phyloP scores from a whole-genome alignment of 1,140 invertebrate genomes.

The Trissolcus basalis region DNA sequence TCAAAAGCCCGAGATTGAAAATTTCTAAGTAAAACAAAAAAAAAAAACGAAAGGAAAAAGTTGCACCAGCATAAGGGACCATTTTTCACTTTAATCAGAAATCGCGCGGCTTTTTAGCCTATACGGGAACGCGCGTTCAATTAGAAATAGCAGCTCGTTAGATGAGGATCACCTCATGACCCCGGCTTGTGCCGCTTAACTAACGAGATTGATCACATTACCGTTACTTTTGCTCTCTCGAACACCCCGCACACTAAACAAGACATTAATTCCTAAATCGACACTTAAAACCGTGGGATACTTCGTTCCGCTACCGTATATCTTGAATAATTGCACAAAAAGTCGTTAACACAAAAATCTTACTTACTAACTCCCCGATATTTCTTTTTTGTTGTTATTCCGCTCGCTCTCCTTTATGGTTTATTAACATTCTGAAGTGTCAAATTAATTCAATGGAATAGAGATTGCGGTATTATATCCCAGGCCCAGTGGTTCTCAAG shows the following conservation, averaged over 20 bases:
- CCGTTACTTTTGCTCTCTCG: conserved; percentile 29
- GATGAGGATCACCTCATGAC: conserved; percentile 27
- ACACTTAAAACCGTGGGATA: conserved; percentile 15
- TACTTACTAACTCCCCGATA: background rate
- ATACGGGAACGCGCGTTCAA: conserved; percentile 36
- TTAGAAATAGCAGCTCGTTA: conserved; percentile 47
- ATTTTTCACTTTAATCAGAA: conserved; percentile 43
- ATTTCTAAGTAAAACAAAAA: no score
- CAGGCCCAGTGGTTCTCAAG: background rate
- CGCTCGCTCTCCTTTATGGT: background rate
- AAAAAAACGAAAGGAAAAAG: conserved; percentile 7
- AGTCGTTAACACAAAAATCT: background rate
- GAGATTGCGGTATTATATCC: background rate
- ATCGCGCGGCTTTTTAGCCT: conserved; percentile 23
- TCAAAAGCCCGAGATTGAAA: background rate
- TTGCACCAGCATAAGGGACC: conserved; percentile 1
- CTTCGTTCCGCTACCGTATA: background rate
- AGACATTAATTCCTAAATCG: conserved; percentile 30
- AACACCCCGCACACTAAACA: conserved; percentile 16
- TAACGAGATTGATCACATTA: conserved; percentile 49
- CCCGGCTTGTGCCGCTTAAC: conserved; percentile 18
- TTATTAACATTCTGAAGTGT: background rate
- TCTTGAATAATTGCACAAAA: background rate
- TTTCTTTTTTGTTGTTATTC: background rate
- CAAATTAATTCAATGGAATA: background rate